Percentiles rank a stretch among this genome's conserved stretches.
Evolutionary conservation across 2,113 vertebrate genomes (phyloP).

Genomic region (Chaetodon trifascialis): DNA sequence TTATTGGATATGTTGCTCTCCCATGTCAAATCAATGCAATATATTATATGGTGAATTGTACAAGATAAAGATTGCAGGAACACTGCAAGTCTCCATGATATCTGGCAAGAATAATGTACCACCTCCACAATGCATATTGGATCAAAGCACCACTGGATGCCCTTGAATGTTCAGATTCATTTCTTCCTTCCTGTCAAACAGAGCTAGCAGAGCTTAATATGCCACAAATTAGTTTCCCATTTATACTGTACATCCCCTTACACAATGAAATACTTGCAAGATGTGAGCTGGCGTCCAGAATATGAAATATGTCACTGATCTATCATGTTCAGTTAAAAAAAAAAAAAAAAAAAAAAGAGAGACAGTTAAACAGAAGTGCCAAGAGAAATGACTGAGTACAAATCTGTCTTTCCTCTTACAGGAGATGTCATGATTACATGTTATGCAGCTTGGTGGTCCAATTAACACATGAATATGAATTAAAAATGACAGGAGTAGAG

Average conservation of each 20-base stretch:
- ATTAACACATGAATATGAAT: background rate
- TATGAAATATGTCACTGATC: background rate
- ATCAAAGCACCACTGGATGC: conserved; percentile 52
- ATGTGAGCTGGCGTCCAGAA: background rate
- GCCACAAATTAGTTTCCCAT: conserved; percentile 18
- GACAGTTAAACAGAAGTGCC: background rate
- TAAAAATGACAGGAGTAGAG: background rate
- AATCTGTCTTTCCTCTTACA: background rate
- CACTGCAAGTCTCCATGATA: conserved; percentile 22
- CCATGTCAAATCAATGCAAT: conserved; percentile 56
- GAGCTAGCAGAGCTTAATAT: conserved; percentile 15
- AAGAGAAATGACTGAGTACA: background rate
- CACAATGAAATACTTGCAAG: conserved; percentile 8
- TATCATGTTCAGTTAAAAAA: background rate
- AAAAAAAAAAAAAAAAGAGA: background rate
- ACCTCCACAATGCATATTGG: conserved; percentile 12
- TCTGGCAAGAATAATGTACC: conserved; percentile 60
- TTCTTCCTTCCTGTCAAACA: conserved; percentile 24
- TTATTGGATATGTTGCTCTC: conserved; percentile 54
- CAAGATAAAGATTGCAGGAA: conserved; percentile 49
- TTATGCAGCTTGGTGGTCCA: background rate
- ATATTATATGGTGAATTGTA: conserved; percentile 52
- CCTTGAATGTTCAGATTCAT: conserved; percentile 52
- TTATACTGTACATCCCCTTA: background rate
- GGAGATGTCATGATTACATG: background rate